Conservation (phyloP, 2,113 vertebrate species). For the Notothenia rossii region DNA sequence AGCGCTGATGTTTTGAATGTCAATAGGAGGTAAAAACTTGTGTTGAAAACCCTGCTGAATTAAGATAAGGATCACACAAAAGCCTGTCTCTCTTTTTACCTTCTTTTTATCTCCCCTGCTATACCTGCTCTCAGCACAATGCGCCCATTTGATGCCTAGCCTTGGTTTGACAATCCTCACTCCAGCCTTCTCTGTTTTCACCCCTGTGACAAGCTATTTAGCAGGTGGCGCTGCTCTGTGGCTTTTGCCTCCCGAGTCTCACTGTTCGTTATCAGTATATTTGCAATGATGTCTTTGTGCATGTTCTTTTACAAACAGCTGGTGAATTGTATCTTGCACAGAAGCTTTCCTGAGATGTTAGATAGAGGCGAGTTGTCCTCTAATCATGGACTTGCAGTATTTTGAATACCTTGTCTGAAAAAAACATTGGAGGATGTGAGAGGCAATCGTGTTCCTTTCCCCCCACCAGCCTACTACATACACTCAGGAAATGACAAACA, state of each 20-base stretch:
- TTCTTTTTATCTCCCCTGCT: slow-evolving; percentile 48
- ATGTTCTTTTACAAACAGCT: slow-evolving; percentile 46
- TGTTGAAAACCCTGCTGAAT: slow-evolving; percentile 81
- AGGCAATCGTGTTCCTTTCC: slow-evolving; percentile 45
- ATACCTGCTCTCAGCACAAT: slow-evolving; percentile 62
- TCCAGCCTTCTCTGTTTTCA: slow-evolving; percentile 57
- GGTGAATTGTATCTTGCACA: slow-evolving; percentile 16
- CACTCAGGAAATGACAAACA: slow-evolving; percentile 47
- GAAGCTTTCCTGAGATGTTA: slow-evolving; percentile 14
- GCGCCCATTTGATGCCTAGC: slow-evolving; percentile 59
- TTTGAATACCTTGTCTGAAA: slow-evolving; percentile 46
- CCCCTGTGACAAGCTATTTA: slow-evolving; percentile 68
- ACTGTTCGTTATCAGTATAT: slow-evolving; percentile 45
- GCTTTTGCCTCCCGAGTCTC: slow-evolving; percentile 35
- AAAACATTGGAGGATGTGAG: slow-evolving; percentile 57
- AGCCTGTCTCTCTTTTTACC: slow-evolving; percentile 62
- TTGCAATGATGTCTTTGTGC: slow-evolving; percentile 48
- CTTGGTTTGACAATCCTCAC: slow-evolving; percentile 57
- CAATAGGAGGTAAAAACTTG: slow-evolving; percentile 80
- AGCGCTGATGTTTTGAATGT: slow-evolving; percentile 81
- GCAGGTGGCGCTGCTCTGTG: slow-evolving; percentile 59
- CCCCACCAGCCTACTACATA: slow-evolving; percentile 33
- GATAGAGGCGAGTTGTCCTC: slow-evolving; percentile 18
- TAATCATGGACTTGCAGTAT: slow-evolving; percentile 51
- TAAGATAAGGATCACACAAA: slow-evolving; percentile 85